phyloP scores from a whole-genome alignment of 2,113 vertebrate genomes.

The Callocephalon fimbriatum region DNA sequence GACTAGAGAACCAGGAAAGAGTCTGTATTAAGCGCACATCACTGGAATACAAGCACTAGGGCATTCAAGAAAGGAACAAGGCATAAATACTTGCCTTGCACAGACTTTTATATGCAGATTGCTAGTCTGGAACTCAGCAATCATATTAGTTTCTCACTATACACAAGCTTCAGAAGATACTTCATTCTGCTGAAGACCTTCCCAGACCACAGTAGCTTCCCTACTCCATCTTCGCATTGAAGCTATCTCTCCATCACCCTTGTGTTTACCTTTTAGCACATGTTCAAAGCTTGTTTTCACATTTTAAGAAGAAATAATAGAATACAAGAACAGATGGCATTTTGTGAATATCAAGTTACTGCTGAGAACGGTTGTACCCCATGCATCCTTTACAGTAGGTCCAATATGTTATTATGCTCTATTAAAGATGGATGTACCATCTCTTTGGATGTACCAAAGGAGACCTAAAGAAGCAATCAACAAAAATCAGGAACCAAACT shows the following conservation, averaged over 20 bases:
- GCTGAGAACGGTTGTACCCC: background rate
- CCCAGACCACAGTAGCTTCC: background rate
- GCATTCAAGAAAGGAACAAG: background rate
- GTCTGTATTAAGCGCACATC: background rate
- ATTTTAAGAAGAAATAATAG: background rate
- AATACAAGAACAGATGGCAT: background rate
- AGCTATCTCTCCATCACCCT: background rate
- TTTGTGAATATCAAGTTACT: background rate
- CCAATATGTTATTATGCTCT: background rate
- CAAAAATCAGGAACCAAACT: no score
- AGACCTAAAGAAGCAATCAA: no score
- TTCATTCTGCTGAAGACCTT: background rate
- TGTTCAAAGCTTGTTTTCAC: background rate
- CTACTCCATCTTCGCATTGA: background rate
- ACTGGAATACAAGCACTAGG: background rate
- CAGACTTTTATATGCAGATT: background rate
- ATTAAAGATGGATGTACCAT: no score
- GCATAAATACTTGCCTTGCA: background rate
- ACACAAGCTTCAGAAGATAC: background rate
- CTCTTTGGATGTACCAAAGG: no score
- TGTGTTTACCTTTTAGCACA: background rate
- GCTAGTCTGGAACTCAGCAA: background rate
- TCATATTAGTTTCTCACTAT: background rate
- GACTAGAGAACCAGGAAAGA: background rate
- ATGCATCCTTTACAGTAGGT: background rate